These are phyloP conservation scores for Dinoponera quadriceps DNA, from an alignment of 1,140 invertebrate genomes.

Conservation along the genomic window DNA sequence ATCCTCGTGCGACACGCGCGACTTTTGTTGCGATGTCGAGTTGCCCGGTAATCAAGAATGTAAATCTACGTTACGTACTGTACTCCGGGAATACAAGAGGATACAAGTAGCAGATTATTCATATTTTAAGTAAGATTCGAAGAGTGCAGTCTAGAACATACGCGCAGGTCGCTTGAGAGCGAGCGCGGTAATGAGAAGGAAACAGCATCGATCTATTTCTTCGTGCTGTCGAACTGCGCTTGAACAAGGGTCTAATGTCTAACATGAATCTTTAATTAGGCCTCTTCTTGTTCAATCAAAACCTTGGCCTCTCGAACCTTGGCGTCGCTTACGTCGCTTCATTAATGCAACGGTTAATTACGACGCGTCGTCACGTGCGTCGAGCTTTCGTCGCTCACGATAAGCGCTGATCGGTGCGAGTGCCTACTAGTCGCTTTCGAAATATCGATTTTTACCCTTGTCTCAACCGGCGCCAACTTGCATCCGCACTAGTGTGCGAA, in stretches of 20 bases:
- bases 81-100: not conserved
- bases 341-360: constrained; percentile 67
- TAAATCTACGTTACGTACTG: constrained; percentile 27
- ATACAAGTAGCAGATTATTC: too few species aligned
- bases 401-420: not conserved
- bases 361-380: constrained; percentile 17
- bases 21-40: constrained; percentile 19
- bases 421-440: not conserved
- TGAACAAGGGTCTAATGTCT: not conserved
- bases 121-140: not conserved
- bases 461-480: not conserved
- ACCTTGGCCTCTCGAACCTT: constrained; percentile 59
- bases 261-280: constrained; percentile 25
- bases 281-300: constrained; percentile 38
- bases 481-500: too few species aligned
- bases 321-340: constrained; percentile 36
- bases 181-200: too few species aligned
- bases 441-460: constrained; percentile 4
- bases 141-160: not conserved
- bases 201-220: too few species aligned
- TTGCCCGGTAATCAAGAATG: constrained; percentile 6
- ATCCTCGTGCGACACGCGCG: constrained; percentile 12
- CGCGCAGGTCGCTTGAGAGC: too few species aligned
- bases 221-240: too few species aligned
- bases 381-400: not conserved